Conservation (phyloP, 1,140 invertebrate species). For the Anthonomus grandis region DNA sequence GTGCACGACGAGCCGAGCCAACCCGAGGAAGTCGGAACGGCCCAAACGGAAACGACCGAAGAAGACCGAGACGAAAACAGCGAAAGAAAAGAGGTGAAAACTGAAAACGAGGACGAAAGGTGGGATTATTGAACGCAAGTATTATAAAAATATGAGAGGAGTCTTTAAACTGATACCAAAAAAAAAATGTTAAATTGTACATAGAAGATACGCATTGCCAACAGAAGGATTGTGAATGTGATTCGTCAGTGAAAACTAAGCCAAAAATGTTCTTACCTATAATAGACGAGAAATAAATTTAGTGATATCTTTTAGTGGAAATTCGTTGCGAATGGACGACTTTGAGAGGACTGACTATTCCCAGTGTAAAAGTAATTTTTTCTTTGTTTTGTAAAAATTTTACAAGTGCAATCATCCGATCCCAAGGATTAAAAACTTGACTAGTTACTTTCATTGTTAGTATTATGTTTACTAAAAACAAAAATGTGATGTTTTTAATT, state of each 20-base stretch:
- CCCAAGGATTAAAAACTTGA: slow-evolving; percentile 5
- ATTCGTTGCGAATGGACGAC: background rate
- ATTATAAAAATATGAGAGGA: slow-evolving; percentile 5
- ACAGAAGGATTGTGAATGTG: too few species aligned
- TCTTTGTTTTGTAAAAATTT: slow-evolving; percentile 1
- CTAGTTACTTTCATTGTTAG: slow-evolving; percentile 1
- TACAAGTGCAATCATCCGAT: slow-evolving; percentile 24
- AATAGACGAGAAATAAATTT: background rate
- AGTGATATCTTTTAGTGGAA: background rate
- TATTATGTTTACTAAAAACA: background rate
- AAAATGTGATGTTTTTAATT: slow-evolving; percentile 25
- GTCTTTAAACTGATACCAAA: background rate
- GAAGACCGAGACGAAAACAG: slow-evolving; percentile 21
- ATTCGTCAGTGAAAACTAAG: slow-evolving; percentile 4
- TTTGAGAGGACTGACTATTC: too few species aligned
- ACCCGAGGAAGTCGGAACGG: slow-evolving; percentile 19
- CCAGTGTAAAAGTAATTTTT: background rate
- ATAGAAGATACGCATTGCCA: too few species aligned
- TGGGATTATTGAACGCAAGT: slow-evolving; percentile 45
- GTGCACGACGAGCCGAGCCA: slow-evolving; percentile 47
- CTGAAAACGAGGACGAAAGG: slow-evolving; percentile 48
- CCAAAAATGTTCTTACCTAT: slow-evolving; percentile 2
- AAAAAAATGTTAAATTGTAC: background rate
- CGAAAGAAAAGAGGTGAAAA: slow-evolving; percentile 32
- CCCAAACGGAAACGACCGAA: slow-evolving; percentile 10